Base-by-base conservation (phyloP, 2,888 invertebrate genomes). In the Calameuta pallipes region DNA sequence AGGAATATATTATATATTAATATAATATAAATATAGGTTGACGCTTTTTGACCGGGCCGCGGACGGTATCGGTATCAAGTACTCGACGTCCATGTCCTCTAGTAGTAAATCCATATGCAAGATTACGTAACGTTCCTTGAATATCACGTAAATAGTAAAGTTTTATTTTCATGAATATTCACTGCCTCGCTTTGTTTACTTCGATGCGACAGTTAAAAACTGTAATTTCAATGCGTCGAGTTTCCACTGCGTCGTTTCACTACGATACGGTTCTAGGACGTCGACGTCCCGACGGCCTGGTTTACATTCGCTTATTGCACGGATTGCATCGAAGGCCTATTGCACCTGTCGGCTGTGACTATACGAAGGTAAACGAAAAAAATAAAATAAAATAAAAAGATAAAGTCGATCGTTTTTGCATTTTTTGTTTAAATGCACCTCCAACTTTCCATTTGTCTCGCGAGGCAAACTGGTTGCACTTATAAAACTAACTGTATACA, bases 1-100 rank as follows among this genome's bases (percentile, higher is more conserved):
- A 56, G 80, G 80, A 82, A 83, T 83, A 83, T 83, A 75, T 56
- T 35, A 30, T 37, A 35, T 35, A 75, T 56, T 35, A 30, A 34
- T 68, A 33, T 74, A 73, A 37, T 56, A 77, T 74, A 74, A 56
- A 74, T 73, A 35, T 76, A 73, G 71, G 37, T 76, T 73, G 31
- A 33, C 33, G 30, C 33, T 70, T 70, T 70, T 70, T 30, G 30
- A 33, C 70, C 70, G 30, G 70, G 41, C 41, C 41, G 41, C 41
- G 15, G 41, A 41, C 41, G 41, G 15, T 41, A 41, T 36, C 41
- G 41, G 4, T 41, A 11, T 70, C 31, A 4, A 12, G 15, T 33
- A 70, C 15, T 70, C 30, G 15, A 70, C 70, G 70, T 15, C 33
- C 30, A 70, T 13, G 70, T 70, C 33, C 70, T 13, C 13, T 41